Percentiles rank a stretch among this genome's conserved stretches.
These are phyloP conservation scores for Phengaris alcon DNA, from an alignment of 2,888 invertebrate genomes.

Conservation along the genomic window DNA sequence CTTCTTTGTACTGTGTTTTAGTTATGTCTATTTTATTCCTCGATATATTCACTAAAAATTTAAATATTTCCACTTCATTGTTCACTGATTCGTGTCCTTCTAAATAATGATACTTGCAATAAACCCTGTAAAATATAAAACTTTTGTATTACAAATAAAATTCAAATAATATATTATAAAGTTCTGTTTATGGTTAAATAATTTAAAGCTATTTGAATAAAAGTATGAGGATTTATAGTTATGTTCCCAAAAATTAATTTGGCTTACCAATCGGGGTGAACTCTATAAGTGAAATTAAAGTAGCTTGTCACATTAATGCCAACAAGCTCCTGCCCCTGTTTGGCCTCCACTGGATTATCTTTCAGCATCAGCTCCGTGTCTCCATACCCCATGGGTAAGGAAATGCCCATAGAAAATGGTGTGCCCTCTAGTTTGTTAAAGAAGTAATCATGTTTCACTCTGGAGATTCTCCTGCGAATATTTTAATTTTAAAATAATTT, in stretches of 20 bases:
- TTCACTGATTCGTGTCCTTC: constrained; percentile 86
- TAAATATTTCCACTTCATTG: constrained; percentile 86
- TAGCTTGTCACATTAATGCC: constrained; percentile 85
- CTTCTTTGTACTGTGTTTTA: constrained; percentile 62
- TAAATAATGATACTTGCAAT: constrained; percentile 91
- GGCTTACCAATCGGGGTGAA: constrained; percentile 90
- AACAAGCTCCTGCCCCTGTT: constrained; percentile 81
- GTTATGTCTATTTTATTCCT: constrained; percentile 66
- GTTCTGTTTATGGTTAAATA: neutral
- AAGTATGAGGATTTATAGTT: no score
- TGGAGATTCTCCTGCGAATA: constrained; percentile 81
- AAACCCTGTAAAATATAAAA: constrained; percentile 80
- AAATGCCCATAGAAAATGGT: constrained; percentile 92
- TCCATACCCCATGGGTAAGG: constrained; percentile 89
- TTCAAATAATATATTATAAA: neutral
- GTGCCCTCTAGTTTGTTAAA: constrained; percentile 89
- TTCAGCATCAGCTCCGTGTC: constrained; percentile 86
- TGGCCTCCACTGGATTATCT: constrained; percentile 86
- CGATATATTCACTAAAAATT: constrained; percentile 85
- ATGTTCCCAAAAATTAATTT: neutral
- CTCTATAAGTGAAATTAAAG: constrained; percentile 87
- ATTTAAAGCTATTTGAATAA: no score
- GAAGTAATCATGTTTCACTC: constrained; percentile 90
- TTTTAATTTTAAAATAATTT: neutral
- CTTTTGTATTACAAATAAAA: neutral